Evolutionary conservation across 2,113 vertebrate species (phyloP).

Genomic region (Aptenodytes patagonicus): DNA sequence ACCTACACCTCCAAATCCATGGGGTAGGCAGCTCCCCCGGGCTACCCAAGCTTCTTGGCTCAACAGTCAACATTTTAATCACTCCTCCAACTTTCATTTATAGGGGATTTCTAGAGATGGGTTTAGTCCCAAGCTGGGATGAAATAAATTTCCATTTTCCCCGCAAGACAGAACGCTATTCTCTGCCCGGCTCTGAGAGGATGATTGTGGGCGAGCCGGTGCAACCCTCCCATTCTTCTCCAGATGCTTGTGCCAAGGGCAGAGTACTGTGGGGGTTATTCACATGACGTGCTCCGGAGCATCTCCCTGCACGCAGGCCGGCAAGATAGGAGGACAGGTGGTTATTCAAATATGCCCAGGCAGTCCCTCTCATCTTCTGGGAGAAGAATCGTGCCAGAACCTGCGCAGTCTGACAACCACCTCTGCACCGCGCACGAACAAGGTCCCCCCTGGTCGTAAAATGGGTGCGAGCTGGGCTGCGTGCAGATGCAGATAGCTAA

Average conservation of each 20-base stretch:
- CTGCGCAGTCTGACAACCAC: not conserved
- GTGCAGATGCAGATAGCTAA: not conserved
- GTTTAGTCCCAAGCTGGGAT: not conserved
- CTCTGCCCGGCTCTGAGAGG: constrained; percentile 17
- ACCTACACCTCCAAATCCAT: not conserved
- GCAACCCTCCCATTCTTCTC: constrained; percentile 41
- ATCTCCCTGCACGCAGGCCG: not conserved
- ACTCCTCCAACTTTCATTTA: not conserved
- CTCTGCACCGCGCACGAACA: accelerated
- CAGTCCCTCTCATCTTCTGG: not conserved
- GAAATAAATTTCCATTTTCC: constrained; percentile 16
- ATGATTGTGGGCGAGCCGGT: constrained; percentile 40
- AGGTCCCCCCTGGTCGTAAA: not conserved
- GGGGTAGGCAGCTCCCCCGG: not conserved
- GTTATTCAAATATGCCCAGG: not conserved
- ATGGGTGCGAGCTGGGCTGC: not conserved
- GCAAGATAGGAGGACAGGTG: not conserved
- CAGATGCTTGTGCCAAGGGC: constrained; percentile 4
- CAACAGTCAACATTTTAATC: not conserved
- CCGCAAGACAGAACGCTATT: not conserved
- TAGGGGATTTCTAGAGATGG: not conserved
- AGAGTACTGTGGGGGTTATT: constrained; percentile 35
- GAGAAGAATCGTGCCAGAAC: not conserved
- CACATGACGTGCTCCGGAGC: not conserved
- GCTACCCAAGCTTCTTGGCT: not conserved